Base-by-base conservation (phyloP, 2,888 invertebrate species). In the Entomobrya proxima region DNA sequence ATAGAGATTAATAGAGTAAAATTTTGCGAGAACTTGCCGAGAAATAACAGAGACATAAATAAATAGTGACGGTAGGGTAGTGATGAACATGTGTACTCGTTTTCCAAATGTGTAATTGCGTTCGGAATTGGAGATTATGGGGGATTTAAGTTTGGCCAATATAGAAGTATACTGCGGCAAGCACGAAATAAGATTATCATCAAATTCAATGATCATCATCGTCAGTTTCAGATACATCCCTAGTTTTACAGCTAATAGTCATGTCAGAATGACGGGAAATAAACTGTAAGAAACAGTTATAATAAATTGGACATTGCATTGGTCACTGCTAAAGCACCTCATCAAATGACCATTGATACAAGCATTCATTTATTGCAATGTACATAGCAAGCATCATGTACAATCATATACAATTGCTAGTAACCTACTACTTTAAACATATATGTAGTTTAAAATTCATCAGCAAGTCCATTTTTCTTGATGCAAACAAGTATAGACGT, bases 221-320 rank as follows among this genome's bases (percentile, higher is more conserved):
- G n/a, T n/a, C n/a, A n/a, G n/a, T n/a, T n/a, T 2, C 37, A 67
- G 37, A 67, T 67, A 37, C 64, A 67, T 67, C 64, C n/a, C n/a
- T n/a, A n/a, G n/a, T n/a, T n/a, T n/a, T n/a, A n/a, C n/a, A 11
- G 64, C 64, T 67, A 67, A 67, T 67, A 67, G 64, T 15, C 35
- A 37, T 67, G 64, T 67, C 64, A 67, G 11, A 67, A 67, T 67
- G 64, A 67, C 64, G 40, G 18, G 64, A 35, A 67, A 40, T 67
- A 67, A 67, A 67, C 40, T 67, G 64, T 37, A 67, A 21, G 18
- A 13, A 67, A 37, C 64, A 9, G 24, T 18, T 37, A 37, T 3
- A 21, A n/a, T n/a, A n/a, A n/a, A n/a, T 67, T 37, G 21, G 18
- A 67, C 35, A 67, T 2, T 37, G 37, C 37, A 67, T 67, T 37